A percentile compares a stretch with the other conserved stretches of the same genome.
phyloP scores from a whole-genome alignment of 2,797 vertebrate genomes.

The Cryptoprocta ferox region DNA sequence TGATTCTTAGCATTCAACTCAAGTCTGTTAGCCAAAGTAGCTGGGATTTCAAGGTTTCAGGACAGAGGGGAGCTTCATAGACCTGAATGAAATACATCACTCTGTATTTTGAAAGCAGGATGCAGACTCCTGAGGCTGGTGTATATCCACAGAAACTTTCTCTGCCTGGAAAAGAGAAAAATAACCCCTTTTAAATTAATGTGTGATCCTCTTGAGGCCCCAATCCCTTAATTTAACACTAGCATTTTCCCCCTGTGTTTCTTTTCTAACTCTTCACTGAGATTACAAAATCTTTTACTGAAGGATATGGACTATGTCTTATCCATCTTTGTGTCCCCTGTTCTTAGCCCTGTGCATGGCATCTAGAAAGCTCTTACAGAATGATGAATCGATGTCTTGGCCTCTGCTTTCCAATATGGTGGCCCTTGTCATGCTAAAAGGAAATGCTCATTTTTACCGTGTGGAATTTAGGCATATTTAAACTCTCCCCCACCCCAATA shows the following conservation, averaged over 20 bases:
- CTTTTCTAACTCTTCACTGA: background rate
- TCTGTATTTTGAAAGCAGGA: background rate
- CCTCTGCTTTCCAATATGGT: background rate
- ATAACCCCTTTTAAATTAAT: background rate
- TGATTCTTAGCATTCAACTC: background rate
- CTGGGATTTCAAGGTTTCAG: background rate
- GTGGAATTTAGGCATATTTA: background rate
- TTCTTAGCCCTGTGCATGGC: background rate
- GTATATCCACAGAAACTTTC: background rate
- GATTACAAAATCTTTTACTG: background rate
- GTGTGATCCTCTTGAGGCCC: background rate
- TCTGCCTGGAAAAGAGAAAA: slow-evolving; percentile 16
- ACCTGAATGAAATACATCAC: background rate
- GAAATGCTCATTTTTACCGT: background rate
- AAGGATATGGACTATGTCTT: background rate
- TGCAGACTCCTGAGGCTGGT: background rate
- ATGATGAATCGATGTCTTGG: background rate
- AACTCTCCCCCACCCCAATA: too few relatives aligned
- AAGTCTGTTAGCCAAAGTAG: background rate
- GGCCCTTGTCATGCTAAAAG: background rate
- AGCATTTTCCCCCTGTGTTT: background rate
- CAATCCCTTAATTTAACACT: background rate
- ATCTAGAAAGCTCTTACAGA: background rate
- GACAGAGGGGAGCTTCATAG: background rate
- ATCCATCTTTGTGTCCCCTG: background rate